phyloP scores from a whole-genome alignment of 2,888 invertebrate genomes.

The Cabera pusaria region DNA sequence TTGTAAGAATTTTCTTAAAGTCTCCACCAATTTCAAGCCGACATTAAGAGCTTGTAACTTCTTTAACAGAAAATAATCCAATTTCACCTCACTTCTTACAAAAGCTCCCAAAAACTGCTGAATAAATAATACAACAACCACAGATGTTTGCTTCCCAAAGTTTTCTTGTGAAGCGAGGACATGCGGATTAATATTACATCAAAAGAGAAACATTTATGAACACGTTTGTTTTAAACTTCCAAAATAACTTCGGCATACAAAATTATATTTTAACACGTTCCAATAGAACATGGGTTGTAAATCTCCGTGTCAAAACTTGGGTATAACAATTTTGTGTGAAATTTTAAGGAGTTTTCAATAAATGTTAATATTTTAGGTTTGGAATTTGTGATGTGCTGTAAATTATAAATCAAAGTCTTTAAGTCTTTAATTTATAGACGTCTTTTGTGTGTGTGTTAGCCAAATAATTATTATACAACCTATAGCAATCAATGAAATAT shows the following conservation, averaged over 20 bases:
- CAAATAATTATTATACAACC: no score
- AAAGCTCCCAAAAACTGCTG: constrained; percentile 5
- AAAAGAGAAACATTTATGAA: constrained; percentile 27
- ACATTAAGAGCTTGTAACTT: no score
- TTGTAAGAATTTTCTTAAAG: no score
- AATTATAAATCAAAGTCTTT: no score
- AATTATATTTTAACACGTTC: constrained; percentile 12
- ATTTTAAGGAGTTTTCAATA: constrained; percentile 14
- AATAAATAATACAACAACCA: constrained; percentile 8
- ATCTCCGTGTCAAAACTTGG: constrained; percentile 11
- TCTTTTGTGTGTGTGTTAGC: no score
- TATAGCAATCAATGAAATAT: no score
- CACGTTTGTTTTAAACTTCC: constrained; percentile 16
- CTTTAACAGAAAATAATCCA: no score
- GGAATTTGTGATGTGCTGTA: no score
- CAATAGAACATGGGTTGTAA: constrained; percentile 10
- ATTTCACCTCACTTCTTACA: constrained; percentile 2
- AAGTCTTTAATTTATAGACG: no score
- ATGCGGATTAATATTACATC: constrained; percentile 28
- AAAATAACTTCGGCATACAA: constrained; percentile 12
- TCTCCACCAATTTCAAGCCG: no score
- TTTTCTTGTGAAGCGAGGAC: constrained; percentile 21
- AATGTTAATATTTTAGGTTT: no score
- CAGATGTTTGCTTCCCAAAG: constrained; percentile 24
- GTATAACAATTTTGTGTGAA: constrained; percentile 14